phyloP scores from a whole-genome alignment of 2,113 vertebrate genomes.

The Bubo blakistoni region DNA sequence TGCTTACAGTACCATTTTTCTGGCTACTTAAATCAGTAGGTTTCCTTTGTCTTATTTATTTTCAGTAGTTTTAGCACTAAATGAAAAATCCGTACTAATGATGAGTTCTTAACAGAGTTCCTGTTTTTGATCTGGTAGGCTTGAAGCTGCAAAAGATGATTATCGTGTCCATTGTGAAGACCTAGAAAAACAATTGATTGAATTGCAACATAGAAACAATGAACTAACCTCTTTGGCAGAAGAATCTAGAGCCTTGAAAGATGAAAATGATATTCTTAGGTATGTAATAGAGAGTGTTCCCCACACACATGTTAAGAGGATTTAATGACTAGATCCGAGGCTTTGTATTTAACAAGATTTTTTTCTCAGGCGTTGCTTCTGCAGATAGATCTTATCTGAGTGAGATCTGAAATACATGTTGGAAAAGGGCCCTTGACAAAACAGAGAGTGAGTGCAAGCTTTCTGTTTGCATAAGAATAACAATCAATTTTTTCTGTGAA shows the following conservation, averaged over 20 bases:
- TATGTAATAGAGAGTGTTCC: background rate
- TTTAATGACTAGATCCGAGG: background rate
- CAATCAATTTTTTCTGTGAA: background rate
- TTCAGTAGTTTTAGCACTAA: background rate
- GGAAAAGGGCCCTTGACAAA: background rate
- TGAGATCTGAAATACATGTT: background rate
- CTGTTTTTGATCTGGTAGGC: constrained; percentile 67
- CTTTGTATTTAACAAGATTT: background rate
- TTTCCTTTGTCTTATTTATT: background rate
- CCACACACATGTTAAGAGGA: background rate
- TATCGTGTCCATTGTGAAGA: constrained; percentile 97
- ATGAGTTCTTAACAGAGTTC: background rate
- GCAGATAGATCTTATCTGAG: background rate
- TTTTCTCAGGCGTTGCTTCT: background rate
- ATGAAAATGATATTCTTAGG: constrained; percentile 95
- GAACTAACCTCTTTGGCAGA: constrained; percentile 92
- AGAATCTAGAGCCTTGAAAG: constrained; percentile 91
- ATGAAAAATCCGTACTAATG: background rate
- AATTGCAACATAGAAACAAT: constrained; percentile 93
- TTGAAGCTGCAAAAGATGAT: constrained; percentile 97
- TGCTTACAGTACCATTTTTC: background rate
- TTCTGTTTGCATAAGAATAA: background rate
- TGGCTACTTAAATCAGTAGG: background rate
- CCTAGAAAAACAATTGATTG: constrained; percentile 91
- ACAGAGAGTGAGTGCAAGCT: background rate